Conservation (phyloP, 2,113 vertebrate genomes). For the Lycaon pictus region DNA sequence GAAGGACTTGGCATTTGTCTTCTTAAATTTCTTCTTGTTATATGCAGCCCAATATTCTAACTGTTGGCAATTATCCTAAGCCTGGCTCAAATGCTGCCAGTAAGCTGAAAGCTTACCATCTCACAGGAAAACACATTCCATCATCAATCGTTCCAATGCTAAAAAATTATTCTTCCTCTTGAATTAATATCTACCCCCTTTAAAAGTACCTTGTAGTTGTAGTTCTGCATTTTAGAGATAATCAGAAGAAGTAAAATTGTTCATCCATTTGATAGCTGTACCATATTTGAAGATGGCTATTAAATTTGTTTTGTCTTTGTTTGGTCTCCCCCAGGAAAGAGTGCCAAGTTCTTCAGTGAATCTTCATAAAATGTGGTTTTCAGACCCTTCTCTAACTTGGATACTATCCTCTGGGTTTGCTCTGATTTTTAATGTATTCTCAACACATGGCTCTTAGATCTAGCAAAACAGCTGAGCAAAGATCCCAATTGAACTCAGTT, state of each 20-base stretch:
- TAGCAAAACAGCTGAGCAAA: background rate
- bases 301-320: background rate
- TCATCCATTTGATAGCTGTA: background rate
- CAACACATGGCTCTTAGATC: background rate
- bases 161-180: background rate
- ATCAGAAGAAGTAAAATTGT: background rate
- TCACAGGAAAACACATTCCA: background rate
- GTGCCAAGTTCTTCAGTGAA: background rate
- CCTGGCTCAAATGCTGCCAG: background rate
- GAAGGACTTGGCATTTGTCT: background rate
- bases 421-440: background rate
- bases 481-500: background rate
- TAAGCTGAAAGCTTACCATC: background rate
- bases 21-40: slow-evolving; percentile 36
- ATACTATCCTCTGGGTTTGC: background rate
- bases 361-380: background rate
- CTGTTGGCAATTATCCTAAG: background rate
- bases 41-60: background rate
- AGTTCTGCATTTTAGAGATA: background rate
- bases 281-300: background rate
- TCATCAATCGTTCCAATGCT: background rate
- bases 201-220: background rate
- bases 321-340: background rate
- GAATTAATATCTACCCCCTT: slow-evolving; percentile 10
- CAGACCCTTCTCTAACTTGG: background rate